A percentile compares a stretch with the other conserved stretches of the same genome.
These are phyloP conservation scores for Smutsia temminckii DNA, from an alignment of 2,797 vertebrate genomes.

Conservation along the genomic window DNA sequence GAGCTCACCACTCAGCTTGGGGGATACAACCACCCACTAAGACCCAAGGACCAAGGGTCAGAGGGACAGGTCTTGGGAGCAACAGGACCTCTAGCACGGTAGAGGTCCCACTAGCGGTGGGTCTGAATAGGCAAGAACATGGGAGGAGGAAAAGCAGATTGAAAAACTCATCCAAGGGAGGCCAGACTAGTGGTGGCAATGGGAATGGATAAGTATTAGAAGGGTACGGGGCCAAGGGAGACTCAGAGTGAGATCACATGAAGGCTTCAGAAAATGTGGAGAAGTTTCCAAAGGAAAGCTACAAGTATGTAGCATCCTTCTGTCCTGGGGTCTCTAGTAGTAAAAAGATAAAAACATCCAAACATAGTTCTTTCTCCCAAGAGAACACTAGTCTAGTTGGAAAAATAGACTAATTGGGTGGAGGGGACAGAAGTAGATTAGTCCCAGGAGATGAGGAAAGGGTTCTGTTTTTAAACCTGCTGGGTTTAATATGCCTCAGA, in stretches of 20 bases:
- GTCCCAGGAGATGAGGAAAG: constrained; percentile 9
- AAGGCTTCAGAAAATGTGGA: not conserved
- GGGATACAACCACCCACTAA: not conserved
- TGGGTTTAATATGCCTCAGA: not conserved
- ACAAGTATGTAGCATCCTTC: not conserved
- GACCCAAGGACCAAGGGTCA: not conserved
- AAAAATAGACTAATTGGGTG: not conserved
- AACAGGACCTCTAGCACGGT: too few relatives aligned
- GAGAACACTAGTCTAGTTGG: not conserved
- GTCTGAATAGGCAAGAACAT: not conserved
- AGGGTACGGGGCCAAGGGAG: not conserved
- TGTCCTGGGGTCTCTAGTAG: not conserved
- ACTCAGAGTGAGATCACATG: not conserved
- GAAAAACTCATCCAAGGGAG: not conserved
- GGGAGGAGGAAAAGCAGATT: not conserved
- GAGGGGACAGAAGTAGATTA: not conserved
- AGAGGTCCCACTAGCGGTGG: not conserved
- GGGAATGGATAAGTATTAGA: not conserved
- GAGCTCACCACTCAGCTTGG: not conserved
- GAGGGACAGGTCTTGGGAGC: not conserved
- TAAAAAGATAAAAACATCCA: not conserved
- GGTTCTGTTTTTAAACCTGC: not conserved
- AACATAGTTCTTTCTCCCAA: not conserved
- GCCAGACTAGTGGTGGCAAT: not conserved
- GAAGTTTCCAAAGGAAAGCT: not conserved